Evolutionary conservation across 1,140 invertebrate genomes (phyloP), one percentile per base, ranked within the genome.

Genomic region (Drosophila arawakana): DNA sequence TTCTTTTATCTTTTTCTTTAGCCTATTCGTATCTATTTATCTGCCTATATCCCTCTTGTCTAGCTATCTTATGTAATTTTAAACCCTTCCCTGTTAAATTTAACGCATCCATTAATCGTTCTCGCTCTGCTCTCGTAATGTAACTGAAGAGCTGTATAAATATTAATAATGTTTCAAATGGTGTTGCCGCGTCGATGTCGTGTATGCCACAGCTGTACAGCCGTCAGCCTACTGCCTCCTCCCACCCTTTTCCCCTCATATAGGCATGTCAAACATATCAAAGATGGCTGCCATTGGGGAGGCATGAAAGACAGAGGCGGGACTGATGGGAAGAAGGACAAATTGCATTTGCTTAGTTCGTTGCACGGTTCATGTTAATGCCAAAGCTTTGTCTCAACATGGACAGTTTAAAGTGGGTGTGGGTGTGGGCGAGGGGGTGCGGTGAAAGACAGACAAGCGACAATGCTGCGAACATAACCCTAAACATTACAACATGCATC

Each of bases 401-500:
- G 39, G 46, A 35, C 25, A 39, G 37, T 8, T 39, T 43, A 10
- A 4, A 11, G 41, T n/a, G 41, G 5, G 41, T 13, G n/a, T 2
- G 37, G 10, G 37, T 7, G 37, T 7, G 37, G 37, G 37, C 6
- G 39, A 43, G 41, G 0, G n/a, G 11, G 30, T 10, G 50, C 5
- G 9, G 30, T 3, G 15, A 30, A 39, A 30, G 41, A 21, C 47
- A 75, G 35, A 66, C 52, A 59, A 35, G 50, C 6, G 50, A 57
- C 54, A 52, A 49, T 21, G 39, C 9, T 46, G 35, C 25, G 65
- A 82, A 79, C 75, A 88, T 84, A 72, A 82, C 84, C 85, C 79
- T 75, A 88, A 88, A 80, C 84, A 88, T 89, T 78, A 88, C 80
- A 83, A 83, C 83, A 88, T 86, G 84, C 83, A 88, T 88, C 84